Evolutionary conservation across 2,113 vertebrate genomes (phyloP).

Genomic region (Nothoprocta pentlandii): DNA sequence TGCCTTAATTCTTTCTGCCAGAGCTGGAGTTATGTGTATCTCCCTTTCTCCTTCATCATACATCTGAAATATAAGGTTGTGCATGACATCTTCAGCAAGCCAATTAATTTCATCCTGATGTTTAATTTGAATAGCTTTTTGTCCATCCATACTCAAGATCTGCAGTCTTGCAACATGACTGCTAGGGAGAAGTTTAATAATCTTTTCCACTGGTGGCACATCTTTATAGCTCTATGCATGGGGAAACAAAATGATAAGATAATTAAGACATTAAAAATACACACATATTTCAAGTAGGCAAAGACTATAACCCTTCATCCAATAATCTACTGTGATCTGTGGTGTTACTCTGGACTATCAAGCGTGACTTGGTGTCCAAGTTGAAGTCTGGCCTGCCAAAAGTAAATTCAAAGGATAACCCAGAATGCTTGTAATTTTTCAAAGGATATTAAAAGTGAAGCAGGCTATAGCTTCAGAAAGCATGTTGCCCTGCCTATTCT

Average conservation of each 20-base stretch:
- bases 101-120: slow-evolving; percentile 88
- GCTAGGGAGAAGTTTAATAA: slow-evolving; percentile 88
- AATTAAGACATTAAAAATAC: not conserved
- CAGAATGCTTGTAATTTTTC: not conserved
- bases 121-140: slow-evolving; percentile 84
- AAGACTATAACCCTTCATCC: not conserved
- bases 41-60: slow-evolving; percentile 88
- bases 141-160: slow-evolving; percentile 80
- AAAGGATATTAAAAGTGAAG: not conserved
- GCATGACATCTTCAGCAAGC: slow-evolving; percentile 85
- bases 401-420: not conserved
- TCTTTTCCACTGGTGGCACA: slow-evolving; percentile 78
- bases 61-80: slow-evolving; percentile 87
- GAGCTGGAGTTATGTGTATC: slow-evolving; percentile 78
- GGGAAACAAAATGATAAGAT: not conserved
- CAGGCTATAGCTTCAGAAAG: not conserved
- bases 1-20: slow-evolving; percentile 89
- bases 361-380: not conserved
- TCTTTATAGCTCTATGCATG: slow-evolving; percentile 79
- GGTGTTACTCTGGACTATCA: not conserved
- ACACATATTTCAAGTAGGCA: not conserved
- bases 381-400: not conserved
- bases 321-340: not conserved
- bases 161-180: slow-evolving; percentile 81
- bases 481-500: not conserved